A percentile compares a stretch with the other conserved stretches of the same genome.
Conservation (phyloP, 2,797 vertebrate genomes). For the Sitta carolinensis region DNA sequence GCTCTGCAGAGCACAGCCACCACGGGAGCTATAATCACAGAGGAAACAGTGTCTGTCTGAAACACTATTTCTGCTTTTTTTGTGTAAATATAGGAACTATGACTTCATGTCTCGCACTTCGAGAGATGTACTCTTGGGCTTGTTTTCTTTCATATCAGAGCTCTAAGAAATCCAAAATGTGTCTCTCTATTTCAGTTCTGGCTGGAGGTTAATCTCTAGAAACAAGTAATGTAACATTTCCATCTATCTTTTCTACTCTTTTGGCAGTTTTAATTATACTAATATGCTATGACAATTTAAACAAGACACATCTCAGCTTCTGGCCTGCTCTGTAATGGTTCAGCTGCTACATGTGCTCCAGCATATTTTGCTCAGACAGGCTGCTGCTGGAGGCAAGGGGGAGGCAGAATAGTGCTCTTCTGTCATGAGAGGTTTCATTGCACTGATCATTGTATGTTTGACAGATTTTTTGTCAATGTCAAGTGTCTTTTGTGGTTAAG, state of each 20-base stretch:
- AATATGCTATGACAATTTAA: conserved; percentile 73
- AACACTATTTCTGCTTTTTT: conserved; percentile 42
- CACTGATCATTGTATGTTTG: conserved; percentile 69
- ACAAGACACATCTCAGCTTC: conserved; percentile 61
- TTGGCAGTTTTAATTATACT: conserved; percentile 69
- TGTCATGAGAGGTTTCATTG: conserved; percentile 73
- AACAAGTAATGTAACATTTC: conserved; percentile 56
- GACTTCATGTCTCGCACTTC: conserved; percentile 56
- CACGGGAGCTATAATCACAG: conserved; percentile 11
- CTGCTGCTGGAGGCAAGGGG: conserved; percentile 60
- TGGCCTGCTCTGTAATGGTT: conserved; percentile 67
- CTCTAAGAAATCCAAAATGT: conserved; percentile 36
- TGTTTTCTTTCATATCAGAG: conserved; percentile 40
- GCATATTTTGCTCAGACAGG: conserved; percentile 59
- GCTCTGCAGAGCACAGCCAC: conserved; percentile 1
- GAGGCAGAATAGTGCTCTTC: conserved; percentile 54
- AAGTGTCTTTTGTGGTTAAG: conserved; percentile 77
- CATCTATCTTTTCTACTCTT: conserved; percentile 56
- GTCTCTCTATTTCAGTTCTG: conserved; percentile 38
- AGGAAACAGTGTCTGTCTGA: conserved; percentile 29
- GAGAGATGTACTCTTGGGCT: background rate
- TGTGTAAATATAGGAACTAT: conserved; percentile 49
- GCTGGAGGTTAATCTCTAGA: conserved; percentile 59
- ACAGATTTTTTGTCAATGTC: conserved; percentile 80
- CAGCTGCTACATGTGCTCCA: conserved; percentile 61